Evolutionary conservation across 1,140 invertebrate genomes (phyloP).

Genomic region (Sarcophaga peregrina): DNA sequence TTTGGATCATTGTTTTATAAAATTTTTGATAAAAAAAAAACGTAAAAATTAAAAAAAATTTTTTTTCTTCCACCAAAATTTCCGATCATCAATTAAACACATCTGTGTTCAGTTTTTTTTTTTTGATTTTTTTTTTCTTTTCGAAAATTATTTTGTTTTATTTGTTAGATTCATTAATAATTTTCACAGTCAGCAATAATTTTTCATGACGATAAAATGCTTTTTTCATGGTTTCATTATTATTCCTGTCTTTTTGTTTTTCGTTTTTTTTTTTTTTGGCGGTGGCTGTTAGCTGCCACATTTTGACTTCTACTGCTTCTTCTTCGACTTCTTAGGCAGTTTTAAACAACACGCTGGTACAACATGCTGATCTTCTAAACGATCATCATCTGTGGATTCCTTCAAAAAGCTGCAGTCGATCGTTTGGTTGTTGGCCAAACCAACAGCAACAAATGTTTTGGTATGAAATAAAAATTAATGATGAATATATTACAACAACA

Average conservation of each 20-base stretch:
- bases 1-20: too few relatives aligned
- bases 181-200: constrained; percentile 15
- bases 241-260: too few relatives aligned
- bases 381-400: constrained; percentile 15
- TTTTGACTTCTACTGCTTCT: background rate
- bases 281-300: background rate
- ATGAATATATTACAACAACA: constrained; percentile 26
- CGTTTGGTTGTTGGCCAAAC: background rate
- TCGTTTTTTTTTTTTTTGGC: background rate
- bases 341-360: background rate
- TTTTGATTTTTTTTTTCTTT: background rate
- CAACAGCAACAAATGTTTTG: background rate
- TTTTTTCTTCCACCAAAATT: too few relatives aligned
- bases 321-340: background rate
- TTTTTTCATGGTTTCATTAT: too few relatives aligned
- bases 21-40: too few relatives aligned
- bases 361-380: background rate
- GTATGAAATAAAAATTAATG: constrained; percentile 14
- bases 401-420: background rate
- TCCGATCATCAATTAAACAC: background rate
- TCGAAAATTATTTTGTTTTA: constrained; percentile 13
- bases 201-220: constrained; percentile 3
- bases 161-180: background rate
- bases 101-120: background rate
- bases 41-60: too few relatives aligned